Evolutionary conservation across 2,888 invertebrate genomes (phyloP), one percentile per base, ranked within the genome.

Genomic region (Aphidoletes aphidimyza): DNA sequence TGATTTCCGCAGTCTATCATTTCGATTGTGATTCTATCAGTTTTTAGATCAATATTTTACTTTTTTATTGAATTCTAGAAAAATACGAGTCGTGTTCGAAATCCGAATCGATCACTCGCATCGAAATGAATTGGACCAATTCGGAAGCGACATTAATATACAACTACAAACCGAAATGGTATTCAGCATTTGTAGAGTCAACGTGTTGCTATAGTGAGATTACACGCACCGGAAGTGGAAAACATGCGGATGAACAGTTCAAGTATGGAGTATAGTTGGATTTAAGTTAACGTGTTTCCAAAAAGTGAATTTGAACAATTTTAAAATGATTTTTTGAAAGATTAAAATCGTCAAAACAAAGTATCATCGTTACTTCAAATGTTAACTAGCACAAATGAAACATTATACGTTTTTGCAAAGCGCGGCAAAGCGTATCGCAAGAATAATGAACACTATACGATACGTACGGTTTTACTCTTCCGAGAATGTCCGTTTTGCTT

Each of bases 21-120:
- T n/a, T n/a, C n/a, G n/a, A n/a, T n/a, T n/a, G n/a, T n/a, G n/a
- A n/a, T n/a, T n/a, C n/a, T n/a, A n/a, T n/a, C n/a, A n/a, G n/a
- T n/a, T n/a, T n/a, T n/a, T n/a, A n/a, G n/a, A n/a, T n/a, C n/a
- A n/a, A n/a, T n/a, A n/a, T n/a, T n/a, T n/a, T n/a, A n/a, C n/a
- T 42, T 42, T 42, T 42, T 42, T 42, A 9, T 42, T 42, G 6
- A 26, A 5, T 30, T 26, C 1, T 45, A 83, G 89, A 91, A 85
- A 90, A 91, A 85, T 92, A 92, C 86, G 91, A 91, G 85, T 86
- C 91, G 0, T 94, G 93, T 87, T 89, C 91, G 9, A 89, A 87
- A 36, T 86, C 86, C 0, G 86, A 87, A 1, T 89, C 90, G 0
- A 86, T 90, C 39, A 90, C 90, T 2, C 85, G 85, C 11, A 87